These are phyloP conservation scores for Orchesella cincta DNA, from an alignment of 1,140 invertebrate species.

Conservation along the genomic window DNA sequence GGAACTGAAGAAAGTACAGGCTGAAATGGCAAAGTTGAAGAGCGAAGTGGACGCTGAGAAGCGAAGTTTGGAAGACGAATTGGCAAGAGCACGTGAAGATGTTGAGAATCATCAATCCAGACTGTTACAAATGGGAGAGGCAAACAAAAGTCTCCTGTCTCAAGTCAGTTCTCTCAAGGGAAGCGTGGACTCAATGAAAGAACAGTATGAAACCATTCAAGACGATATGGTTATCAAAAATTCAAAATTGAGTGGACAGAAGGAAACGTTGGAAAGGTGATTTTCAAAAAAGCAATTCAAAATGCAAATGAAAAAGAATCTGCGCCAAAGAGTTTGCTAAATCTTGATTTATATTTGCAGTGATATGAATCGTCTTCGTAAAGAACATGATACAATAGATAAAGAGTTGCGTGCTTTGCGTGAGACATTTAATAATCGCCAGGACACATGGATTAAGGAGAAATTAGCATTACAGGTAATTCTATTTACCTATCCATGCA, in stretches of 20 bases:
- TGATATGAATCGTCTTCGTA: conserved; percentile 53
- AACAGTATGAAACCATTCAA: conserved; percentile 64
- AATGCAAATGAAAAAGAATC: conserved; percentile 59
- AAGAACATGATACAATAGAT: conserved; percentile 64
- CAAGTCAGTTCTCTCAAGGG: conserved; percentile 62
- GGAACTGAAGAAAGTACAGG: conserved; percentile 60
- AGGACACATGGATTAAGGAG: conserved; percentile 73
- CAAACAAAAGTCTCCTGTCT: conserved; percentile 47
- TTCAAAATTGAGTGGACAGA: conserved; percentile 60
- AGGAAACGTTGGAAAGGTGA: conserved; percentile 63
- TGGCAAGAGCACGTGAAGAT: conserved; percentile 57
- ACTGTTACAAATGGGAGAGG: conserved; percentile 39
- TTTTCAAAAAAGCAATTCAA: conserved; percentile 66
- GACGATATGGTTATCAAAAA: conserved; percentile 53
- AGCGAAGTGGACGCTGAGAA: conserved; percentile 48
- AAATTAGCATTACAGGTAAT: conserved; percentile 69
- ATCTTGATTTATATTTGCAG: conserved; percentile 30
- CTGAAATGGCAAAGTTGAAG: conserved; percentile 47
- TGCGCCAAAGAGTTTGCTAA: too few species aligned
- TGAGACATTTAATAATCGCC: conserved; percentile 68
- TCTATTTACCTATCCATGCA: conserved; percentile 25
- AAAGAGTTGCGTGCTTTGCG: conserved; percentile 68
- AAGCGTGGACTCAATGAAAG: conserved; percentile 61
- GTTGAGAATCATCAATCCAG: conserved; percentile 53
- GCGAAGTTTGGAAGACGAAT: conserved; percentile 46